Evolutionary conservation across 1,140 invertebrate species (phyloP), one percentile per base, ranked within the genome.

Genomic region (Drosophila nannoptera): DNA sequence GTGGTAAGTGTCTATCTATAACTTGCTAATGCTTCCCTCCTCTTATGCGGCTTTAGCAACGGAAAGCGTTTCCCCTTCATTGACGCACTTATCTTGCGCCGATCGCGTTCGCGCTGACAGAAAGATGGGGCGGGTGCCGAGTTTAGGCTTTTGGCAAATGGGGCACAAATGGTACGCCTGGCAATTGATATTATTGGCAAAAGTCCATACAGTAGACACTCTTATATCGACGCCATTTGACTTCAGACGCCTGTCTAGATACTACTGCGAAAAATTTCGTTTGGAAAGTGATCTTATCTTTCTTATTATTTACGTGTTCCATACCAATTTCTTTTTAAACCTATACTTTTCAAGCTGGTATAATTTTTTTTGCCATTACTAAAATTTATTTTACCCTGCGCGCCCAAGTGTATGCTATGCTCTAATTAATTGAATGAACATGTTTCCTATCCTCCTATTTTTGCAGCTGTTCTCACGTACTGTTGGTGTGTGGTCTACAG

Each of bases 401-500:
- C 14, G 14, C 50, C 50, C 5, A 11, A 38, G 36, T 22, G 14
- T 53, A 53, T 53, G 50, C 50, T 38, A 43, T 14, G 12, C 40
- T 43, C 14, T 12, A 16, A 7, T 14, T 43, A 6, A 4, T 12
- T 22, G 22, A 22, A 22, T 22, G 22, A 22, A 22, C 22, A 22
- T 22, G 3, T 22, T 22, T 22, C 22, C 22, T n/a, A 22, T 22
- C 22, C 22, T 22, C 22, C 22, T 22, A 22, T 22, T 22, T 92
- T 93, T 73, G 91, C 94, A 92, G 75, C 88, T 93, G 45, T 95
- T 92, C 88, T 90, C 92, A 60, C 95, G 93, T 91, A 91, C 94
- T 87, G 84, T 45, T 96, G 95, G 94, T 90, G 93, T 50, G 94
- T 96, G 32, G 94, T 95, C 22, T 95, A 93, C 90, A 95, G 94